These are phyloP conservation scores for Sturmia bella DNA, from an alignment of 2,888 invertebrate genomes.

Conservation along the genomic window DNA sequence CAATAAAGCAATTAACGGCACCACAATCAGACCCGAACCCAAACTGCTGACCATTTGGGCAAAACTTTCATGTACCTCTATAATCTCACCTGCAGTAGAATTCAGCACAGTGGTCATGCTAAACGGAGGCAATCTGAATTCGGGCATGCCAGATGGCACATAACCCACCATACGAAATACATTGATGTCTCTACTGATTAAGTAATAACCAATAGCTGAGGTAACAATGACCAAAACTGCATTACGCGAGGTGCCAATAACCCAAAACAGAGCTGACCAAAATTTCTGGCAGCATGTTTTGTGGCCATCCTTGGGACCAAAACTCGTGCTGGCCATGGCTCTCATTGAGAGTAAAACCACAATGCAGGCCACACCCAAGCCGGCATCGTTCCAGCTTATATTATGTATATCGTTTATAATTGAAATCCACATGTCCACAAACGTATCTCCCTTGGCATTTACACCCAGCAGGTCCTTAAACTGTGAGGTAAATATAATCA, in stretches of 20 bases:
- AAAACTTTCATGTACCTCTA: slow-evolving; percentile 82
- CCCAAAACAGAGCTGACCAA: slow-evolving; percentile 87
- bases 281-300: slow-evolving; percentile 84
- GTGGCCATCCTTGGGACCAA: slow-evolving; percentile 83
- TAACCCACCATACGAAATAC: slow-evolving; percentile 86
- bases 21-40: slow-evolving; percentile 92
- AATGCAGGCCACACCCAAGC: slow-evolving; percentile 89
- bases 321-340: slow-evolving; percentile 86
- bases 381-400: slow-evolving; percentile 88
- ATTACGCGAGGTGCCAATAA: slow-evolving; percentile 91
- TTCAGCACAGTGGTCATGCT: slow-evolving; percentile 84
- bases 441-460: slow-evolving; percentile 88
- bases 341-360: slow-evolving; percentile 88
- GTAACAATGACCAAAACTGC: slow-evolving; percentile 91
- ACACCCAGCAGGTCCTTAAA: slow-evolving; percentile 92
- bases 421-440: slow-evolving; percentile 90
- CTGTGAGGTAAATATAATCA: slow-evolving; percentile 94
- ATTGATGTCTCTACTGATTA: slow-evolving; percentile 83
- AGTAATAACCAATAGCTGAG: slow-evolving; percentile 86
- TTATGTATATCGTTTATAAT: slow-evolving; percentile 86
- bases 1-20: slow-evolving; percentile 92
- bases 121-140: slow-evolving; percentile 86
- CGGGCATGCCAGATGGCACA: slow-evolving; percentile 89
- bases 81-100: slow-evolving; percentile 82
- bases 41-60: slow-evolving; percentile 89